Evolutionary conservation across 1,140 invertebrate genomes (phyloP), one percentile per base, ranked within the genome.

Genomic region (Drosophila chauvacae): DNA sequence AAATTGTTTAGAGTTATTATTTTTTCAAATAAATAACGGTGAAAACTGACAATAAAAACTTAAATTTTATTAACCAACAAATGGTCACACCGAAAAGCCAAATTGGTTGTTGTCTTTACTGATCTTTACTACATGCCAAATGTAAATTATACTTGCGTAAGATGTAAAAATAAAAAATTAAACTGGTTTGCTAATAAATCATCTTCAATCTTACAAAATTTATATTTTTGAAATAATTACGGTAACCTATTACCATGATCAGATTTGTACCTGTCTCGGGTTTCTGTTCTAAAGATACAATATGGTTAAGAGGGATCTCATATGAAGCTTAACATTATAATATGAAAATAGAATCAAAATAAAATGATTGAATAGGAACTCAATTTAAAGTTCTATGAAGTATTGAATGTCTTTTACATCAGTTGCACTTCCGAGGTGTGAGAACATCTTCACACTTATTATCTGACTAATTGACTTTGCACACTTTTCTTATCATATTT

Each of bases 381-480:
- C 7, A 7, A 5, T 28, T 50, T 10, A 20, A 35, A 35, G 7
- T 20, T 20, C 0, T 7, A 10, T n/a, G 2, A 3, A 51, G 7
- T 33, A 10, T n/a, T 6, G 0, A n/a, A 6, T n/a, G 9, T 9
- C 14, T 26, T 26, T 26, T n/a, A 9, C 2, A 4, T 9, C n/a
- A 51, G 35, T 35, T 53, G 51, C 13, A 35, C 11, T 20, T 9
- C 23, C 6, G 7, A 56, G 53, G 33, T 37, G 53, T 39, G 20
- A 39, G 26, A 51, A 51, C 33, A 37, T 37, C 23, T 57, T 3
- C 7, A 14, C 33, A 5, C 7, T 30, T 30, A 50, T 30, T 51
- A 20, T 61, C 45, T 13, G 53, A 60, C 55, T 66, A 66, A 66
- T 66, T 66, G 23, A 48, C 10, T 37, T 18, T 30, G 26, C n/a